Conservation (phyloP, 2,888 invertebrate genomes). For the Antheraea assamensis region DNA sequence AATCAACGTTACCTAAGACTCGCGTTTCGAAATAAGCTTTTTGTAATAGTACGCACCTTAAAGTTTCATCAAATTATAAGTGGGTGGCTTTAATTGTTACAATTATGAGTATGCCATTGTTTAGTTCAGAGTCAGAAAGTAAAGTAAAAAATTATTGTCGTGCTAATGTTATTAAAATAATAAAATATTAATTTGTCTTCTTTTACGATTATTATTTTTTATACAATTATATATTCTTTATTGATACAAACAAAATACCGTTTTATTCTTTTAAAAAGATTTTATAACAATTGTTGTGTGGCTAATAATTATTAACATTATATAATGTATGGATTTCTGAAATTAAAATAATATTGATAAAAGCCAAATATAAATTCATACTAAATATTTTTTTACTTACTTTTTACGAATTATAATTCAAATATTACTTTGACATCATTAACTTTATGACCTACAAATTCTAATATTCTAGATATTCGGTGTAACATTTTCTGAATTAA, state of each 20-base stretch:
- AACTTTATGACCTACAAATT: background rate
- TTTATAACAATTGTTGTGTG: too few relatives aligned
- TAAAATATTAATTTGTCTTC: background rate
- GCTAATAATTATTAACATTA: too few relatives aligned
- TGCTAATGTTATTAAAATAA: background rate
- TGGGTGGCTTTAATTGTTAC: constrained; percentile 45
- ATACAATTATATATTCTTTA: too few relatives aligned
- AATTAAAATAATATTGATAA: too few relatives aligned
- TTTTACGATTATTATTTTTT: background rate
- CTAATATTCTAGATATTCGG: background rate
- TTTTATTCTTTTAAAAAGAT: too few relatives aligned
- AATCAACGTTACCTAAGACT: constrained; percentile 22
- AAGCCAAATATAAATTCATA: too few relatives aligned
- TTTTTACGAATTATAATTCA: too few relatives aligned
- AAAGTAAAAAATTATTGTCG: background rate
- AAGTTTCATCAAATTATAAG: constrained; percentile 43
- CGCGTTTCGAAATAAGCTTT: constrained; percentile 45
- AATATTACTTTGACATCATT: background rate
- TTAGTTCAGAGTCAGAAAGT: background rate
- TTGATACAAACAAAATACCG: too few relatives aligned
- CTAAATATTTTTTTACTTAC: too few relatives aligned
- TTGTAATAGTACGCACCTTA: constrained; percentile 47
- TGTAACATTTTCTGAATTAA: background rate
- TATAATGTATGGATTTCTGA: too few relatives aligned
- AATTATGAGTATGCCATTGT: constrained; percentile 5